Evolutionary conservation across 2,888 invertebrate genomes (phyloP).

Genomic region (Carabus problematicus): DNA sequence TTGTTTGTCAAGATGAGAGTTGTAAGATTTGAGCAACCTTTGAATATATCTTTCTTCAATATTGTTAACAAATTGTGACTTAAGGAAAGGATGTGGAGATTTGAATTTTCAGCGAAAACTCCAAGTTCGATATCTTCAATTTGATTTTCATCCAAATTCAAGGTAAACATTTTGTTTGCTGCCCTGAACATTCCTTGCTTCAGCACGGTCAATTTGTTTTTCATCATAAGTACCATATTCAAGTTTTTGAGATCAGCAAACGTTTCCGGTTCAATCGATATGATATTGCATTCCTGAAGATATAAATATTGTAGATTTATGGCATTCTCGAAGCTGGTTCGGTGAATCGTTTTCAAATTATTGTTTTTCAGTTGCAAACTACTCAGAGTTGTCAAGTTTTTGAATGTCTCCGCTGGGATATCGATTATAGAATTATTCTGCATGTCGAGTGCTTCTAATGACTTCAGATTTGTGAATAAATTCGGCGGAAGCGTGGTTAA

Average conservation of each 20-base stretch:
- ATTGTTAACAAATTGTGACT: constrained; percentile 22
- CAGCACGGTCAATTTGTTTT: constrained; percentile 32
- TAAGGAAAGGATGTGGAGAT: constrained; percentile 19
- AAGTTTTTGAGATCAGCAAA: constrained; percentile 34
- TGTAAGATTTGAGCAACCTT: constrained; percentile 27
- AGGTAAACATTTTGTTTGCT: constrained; percentile 23
- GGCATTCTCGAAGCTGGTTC: constrained; percentile 21
- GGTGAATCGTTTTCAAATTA: constrained; percentile 25
- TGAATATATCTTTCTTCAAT: constrained; percentile 30
- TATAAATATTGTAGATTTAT: constrained; percentile 21
- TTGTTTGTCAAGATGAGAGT: constrained; percentile 29
- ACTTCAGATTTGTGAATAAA: constrained; percentile 30
- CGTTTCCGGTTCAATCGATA: constrained; percentile 27
- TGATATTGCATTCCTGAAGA: constrained; percentile 25
- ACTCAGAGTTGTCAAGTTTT: constrained; percentile 23
- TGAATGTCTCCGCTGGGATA: constrained; percentile 25
- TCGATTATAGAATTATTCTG: constrained; percentile 23
- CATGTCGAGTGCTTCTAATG: constrained; percentile 17
- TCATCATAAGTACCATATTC: constrained; percentile 19
- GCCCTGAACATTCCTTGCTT: constrained; percentile 25
- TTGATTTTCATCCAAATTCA: constrained; percentile 25
- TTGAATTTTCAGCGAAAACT: constrained; percentile 28
- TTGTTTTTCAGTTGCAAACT: constrained; percentile 23
- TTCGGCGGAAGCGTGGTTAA: constrained; percentile 10
- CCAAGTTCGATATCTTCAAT: constrained; percentile 31